Percentiles rank a stretch among this genome's conserved stretches.
Evolutionary conservation across 2,888 invertebrate genomes (phyloP).

Genomic region (Blomia tropicalis): DNA sequence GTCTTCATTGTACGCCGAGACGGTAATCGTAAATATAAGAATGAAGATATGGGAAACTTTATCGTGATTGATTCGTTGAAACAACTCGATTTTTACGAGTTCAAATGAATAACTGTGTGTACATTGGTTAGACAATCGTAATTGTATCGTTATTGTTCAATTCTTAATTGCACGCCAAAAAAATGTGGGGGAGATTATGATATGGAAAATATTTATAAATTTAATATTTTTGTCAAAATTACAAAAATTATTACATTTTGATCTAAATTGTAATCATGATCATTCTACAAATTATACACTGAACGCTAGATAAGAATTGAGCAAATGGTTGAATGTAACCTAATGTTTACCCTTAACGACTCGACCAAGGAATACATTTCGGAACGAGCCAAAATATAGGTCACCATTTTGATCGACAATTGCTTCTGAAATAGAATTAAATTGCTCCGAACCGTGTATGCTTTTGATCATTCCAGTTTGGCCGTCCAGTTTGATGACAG

Average conservation of each 20-base stretch:
- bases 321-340: too few species aligned
- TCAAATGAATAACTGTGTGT: too few species aligned
- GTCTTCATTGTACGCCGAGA: slow-evolving; percentile 7
- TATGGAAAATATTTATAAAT: too few species aligned
- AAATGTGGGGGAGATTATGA: too few species aligned
- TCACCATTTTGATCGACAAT: slow-evolving; percentile 33
- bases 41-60: neutral
- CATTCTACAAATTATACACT: too few species aligned
- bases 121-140: too few species aligned
- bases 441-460: slow-evolving; percentile 23
- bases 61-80: neutral
- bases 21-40: slow-evolving; percentile 9
- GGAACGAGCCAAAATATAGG: slow-evolving; percentile 36
- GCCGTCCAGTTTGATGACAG: slow-evolving; percentile 19
- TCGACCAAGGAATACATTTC: slow-evolving; percentile 28
- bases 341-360: slow-evolving; percentile 4
- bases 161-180: too few species aligned
- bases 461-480: slow-evolving; percentile 21
- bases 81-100: slow-evolving; percentile 15
- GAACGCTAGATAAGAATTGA: too few species aligned
- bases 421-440: slow-evolving; percentile 33
- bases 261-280: too few species aligned
- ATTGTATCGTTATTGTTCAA: too few species aligned
- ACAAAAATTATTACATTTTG: too few species aligned
- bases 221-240: too few species aligned